Evolutionary conservation across 2,113 vertebrate species (phyloP), one percentile per base, ranked within the genome.

Genomic region (Rousettus leschenaultii): DNA sequence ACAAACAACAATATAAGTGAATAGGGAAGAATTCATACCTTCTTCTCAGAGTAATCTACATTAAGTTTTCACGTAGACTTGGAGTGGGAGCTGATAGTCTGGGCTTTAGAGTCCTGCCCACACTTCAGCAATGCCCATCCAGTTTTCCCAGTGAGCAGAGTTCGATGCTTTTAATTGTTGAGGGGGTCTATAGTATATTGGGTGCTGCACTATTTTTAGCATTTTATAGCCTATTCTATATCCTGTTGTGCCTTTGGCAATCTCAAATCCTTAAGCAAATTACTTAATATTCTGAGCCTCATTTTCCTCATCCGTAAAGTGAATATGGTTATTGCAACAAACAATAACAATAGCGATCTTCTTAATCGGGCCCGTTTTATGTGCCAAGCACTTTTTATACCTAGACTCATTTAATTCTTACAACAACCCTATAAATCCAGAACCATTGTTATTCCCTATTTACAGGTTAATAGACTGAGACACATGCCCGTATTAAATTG

Each of bases 171-270:
- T 43, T 8, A 71, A 28, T 33, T 0, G 7, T 51, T 51, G 48
- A 12, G 11, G 30, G 53, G 61, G 4, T 9, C n/a, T 73, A 0
- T 14, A 22, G 9, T n/a, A 18, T 7, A 7, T 1, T 4, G 26
- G 9, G n/a, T 3, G 6, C 1, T 35, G 6, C 19, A 10, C 9
- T 18, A 30, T 30, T 55, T 73, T 40, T 33, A 30, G 33, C 70
- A 74, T n/a, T n/a, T 51, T 53, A 28, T 35, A 83, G 35, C 30
- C 35, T 94, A 9, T 12, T 59, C 65, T 45, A 2, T 3, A 24
- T 35, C 11, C 28, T 90, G 18, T 65, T 89, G 16, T 83, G 16
- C 55, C 70, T 21, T 18, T 89, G 55, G 13, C 48, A 43, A 22
- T 80, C 35, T 61, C 19, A 40, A 40, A n/a, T 30, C 13, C 24